Evolutionary conservation across 1,140 invertebrate species (phyloP).

Genomic region (Ceratoteleas bidentatus): DNA sequence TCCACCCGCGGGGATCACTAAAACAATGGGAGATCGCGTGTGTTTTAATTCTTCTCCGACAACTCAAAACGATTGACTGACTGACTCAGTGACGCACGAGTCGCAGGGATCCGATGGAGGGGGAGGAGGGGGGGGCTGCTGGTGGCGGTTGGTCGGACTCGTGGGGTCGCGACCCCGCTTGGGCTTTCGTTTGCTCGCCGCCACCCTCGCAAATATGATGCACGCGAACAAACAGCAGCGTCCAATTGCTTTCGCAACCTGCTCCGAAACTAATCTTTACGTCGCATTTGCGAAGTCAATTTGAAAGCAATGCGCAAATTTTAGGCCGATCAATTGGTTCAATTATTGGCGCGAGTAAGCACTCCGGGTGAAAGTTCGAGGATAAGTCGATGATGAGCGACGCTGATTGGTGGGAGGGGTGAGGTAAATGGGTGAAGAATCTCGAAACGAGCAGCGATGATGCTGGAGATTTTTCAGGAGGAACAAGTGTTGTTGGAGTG

Average conservation of each 20-base stretch:
- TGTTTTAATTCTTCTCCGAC: conserved; percentile 73
- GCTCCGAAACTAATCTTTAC: conserved; percentile 42
- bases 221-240: conserved; percentile 66
- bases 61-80: conserved; percentile 74
- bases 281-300: conserved; percentile 44
- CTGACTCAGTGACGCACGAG: conserved; percentile 62
- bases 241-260: conserved; percentile 54
- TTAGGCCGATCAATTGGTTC: conserved; percentile 1
- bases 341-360: background rate
- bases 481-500: no score
- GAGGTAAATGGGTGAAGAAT: no score
- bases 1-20: no score
- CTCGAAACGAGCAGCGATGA: no score
- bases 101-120: no score
- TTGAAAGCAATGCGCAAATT: conserved; percentile 44
- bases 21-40: conserved; percentile 71
- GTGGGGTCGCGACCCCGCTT: conserved; percentile 67
- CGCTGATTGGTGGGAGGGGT: background rate
- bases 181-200: conserved; percentile 44
- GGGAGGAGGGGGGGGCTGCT: no score
- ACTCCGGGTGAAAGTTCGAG: background rate
- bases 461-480: no score
- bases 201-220: conserved; percentile 71
- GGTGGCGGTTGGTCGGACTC: conserved; percentile 39
- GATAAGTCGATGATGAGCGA: background rate